phyloP scores from a whole-genome alignment of 2,888 invertebrate genomes.

The Phasia obesa region DNA sequence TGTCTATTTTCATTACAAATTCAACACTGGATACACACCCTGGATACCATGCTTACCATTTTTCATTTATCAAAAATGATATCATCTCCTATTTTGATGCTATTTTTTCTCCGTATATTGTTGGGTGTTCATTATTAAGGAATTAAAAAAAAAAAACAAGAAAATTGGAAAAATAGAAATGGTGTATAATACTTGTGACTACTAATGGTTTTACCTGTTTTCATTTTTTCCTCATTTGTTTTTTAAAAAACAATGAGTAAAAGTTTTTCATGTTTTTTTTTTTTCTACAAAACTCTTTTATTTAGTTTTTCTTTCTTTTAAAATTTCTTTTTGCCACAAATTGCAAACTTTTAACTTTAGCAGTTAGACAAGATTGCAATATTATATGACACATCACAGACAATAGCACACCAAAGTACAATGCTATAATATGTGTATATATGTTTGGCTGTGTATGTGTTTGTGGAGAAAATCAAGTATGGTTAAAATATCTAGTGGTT shows the following conservation, averaged over 20 bases:
- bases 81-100: constrained; percentile 40
- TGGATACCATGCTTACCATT: constrained; percentile 55
- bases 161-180: constrained; percentile 45
- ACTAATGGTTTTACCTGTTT: constrained; percentile 68
- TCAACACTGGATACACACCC: constrained; percentile 60
- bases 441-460: neutral
- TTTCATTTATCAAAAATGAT: constrained; percentile 43
- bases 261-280: constrained; percentile 36
- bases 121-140: constrained; percentile 48
- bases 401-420: constrained; percentile 31
- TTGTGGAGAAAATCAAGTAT: neutral
- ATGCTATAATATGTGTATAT: neutral
- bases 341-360: constrained; percentile 74
- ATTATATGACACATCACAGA: constrained; percentile 73
- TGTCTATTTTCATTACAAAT: constrained; percentile 61
- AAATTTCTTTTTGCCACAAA: constrained; percentile 68
- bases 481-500: constrained; percentile 20
- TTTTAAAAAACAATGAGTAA: constrained; percentile 46
- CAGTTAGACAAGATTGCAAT: constrained; percentile 78
- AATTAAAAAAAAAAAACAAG: constrained; percentile 12
- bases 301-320: constrained; percentile 41
- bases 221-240: constrained; percentile 41
- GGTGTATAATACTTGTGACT: constrained; percentile 51
- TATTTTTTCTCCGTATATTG: constrained; percentile 39
- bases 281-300: constrained; percentile 50